These are phyloP conservation scores for Zaprionus nigranus DNA, from an alignment of 1,140 invertebrate genomes.

Conservation along the genomic window DNA sequence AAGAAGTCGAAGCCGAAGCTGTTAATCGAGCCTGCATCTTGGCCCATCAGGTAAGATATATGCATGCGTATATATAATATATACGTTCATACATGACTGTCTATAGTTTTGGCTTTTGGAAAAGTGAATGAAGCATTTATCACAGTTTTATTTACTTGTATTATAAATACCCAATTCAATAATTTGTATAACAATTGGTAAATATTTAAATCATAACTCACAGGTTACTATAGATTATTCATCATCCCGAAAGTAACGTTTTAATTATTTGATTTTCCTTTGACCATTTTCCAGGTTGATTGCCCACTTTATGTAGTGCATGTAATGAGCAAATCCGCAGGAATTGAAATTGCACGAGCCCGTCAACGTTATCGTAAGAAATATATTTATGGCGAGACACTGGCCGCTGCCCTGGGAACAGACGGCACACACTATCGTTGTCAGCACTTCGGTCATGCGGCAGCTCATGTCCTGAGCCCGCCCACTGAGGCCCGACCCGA, in stretches of 20 bases:
- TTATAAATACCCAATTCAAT: background rate
- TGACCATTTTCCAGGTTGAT: slow-evolving; percentile 51
- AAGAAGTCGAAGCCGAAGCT: slow-evolving; percentile 99
- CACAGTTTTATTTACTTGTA: background rate
- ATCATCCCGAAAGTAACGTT: too few species aligned
- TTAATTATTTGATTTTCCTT: too few species aligned
- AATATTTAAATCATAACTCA: too few species aligned
- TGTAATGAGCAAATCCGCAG: slow-evolving; percentile 91
- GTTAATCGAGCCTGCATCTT: slow-evolving; percentile 97
- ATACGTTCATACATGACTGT: too few species aligned
- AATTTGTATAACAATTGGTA: too few species aligned
- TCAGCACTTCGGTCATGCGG: slow-evolving; percentile 77
- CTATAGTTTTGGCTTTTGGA: too few species aligned
- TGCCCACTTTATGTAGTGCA: slow-evolving; percentile 89
- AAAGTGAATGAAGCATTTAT: background rate
- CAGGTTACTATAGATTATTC: too few species aligned
- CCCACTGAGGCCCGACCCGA: slow-evolving; percentile 90
- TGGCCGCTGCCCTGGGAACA: slow-evolving; percentile 89
- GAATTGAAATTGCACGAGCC: slow-evolving; percentile 86
- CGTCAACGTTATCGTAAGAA: slow-evolving; percentile 84
- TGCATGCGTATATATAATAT: background rate
- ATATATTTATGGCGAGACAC: slow-evolving; percentile 91
- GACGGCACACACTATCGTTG: slow-evolving; percentile 76
- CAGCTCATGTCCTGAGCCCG: slow-evolving; percentile 88
- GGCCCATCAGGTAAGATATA: slow-evolving; percentile 91